A percentile compares a stretch with the other conserved stretches of the same genome.
Conservation (phyloP, 1,140 invertebrate species). For the Drosophila tani region DNA sequence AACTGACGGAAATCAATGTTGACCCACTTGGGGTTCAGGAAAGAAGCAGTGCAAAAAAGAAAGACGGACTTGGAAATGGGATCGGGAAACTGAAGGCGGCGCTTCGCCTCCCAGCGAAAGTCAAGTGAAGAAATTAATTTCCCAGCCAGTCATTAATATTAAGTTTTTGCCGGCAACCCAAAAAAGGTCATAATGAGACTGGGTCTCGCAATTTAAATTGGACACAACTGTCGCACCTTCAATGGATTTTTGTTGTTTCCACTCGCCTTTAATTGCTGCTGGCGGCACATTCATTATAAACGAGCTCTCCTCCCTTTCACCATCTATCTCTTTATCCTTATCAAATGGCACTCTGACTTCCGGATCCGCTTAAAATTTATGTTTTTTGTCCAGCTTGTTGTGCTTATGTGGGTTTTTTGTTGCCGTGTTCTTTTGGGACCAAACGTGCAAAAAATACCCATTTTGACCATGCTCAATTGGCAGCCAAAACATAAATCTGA, state of each 20-base stretch:
- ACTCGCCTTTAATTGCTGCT: slow-evolving; percentile 60
- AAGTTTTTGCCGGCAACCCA: slow-evolving; percentile 62
- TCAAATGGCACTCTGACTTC: slow-evolving; percentile 61
- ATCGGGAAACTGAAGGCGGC: slow-evolving; percentile 39
- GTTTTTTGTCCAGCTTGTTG: slow-evolving; percentile 2
- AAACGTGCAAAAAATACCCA: slow-evolving; percentile 31
- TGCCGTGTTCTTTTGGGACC: slow-evolving; percentile 21
- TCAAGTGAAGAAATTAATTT: slow-evolving; percentile 78
- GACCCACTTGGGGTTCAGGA: slow-evolving; percentile 72
- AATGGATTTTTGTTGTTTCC: slow-evolving; percentile 14
- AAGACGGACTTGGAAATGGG: slow-evolving; percentile 38
- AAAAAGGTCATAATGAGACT: slow-evolving; percentile 75
- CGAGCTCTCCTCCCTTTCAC: neutral
- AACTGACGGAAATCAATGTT: slow-evolving; percentile 77
- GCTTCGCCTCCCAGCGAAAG: slow-evolving; percentile 53
- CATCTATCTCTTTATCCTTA: slow-evolving; percentile 36
- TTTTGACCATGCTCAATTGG: slow-evolving; percentile 22
- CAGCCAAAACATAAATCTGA: slow-evolving; percentile 50
- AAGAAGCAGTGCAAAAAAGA: slow-evolving; percentile 10
- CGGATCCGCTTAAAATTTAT: slow-evolving; percentile 56
- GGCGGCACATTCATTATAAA: slow-evolving; percentile 36
- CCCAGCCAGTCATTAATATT: slow-evolving; percentile 79
- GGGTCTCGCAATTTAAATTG: slow-evolving; percentile 36
- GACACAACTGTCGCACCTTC: slow-evolving; percentile 41
- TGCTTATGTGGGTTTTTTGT: slow-evolving; percentile 10